Base-by-base conservation (phyloP, 2,888 invertebrate genomes). In the Trilocha varians region DNA sequence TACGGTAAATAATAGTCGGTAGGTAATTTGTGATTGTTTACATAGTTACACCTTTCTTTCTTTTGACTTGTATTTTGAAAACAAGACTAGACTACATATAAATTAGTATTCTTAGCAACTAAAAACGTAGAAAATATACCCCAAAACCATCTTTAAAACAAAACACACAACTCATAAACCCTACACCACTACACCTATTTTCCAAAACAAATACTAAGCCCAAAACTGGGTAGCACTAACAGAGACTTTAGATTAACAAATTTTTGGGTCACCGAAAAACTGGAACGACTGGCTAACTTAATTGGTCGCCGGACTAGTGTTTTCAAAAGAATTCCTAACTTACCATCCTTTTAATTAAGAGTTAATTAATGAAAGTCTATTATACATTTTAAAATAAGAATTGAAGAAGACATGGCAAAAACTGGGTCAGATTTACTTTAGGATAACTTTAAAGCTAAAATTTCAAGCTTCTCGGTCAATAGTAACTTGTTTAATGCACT, bases 171-270 rank as follows among this genome's bases (percentile, higher is more conserved):
- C n/a, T n/a, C n/a, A n/a, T n/a, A n/a, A n/a, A n/a, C n/a, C n/a
- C n/a, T n/a, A n/a, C n/a, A 25, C 11, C 11, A 25, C 25, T 11
- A 5, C 25, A 6, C 8, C 8, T 9, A 25, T 9, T 25, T 9
- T 25, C 25, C 25, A 9, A 25, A 25, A 5, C 25, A 11, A 25
- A 25, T 9, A 25, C 25, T 25, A 25, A 25, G 5, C 5, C 11
- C 25, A 25, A 25, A 39, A n/a, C 11, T 11, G 15, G 38, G 16
- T 16, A 39, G 16, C 38, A 14, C 38, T 9, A 16, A 32, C 13
- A 39, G 16, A 9, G 15, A 33, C 34, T 42, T 38, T 38, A 34
- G 34, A 38, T 38, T 42, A 42, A 38, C 38, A 25, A 42, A 38
- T 42, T 38, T 38, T 42, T 41, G 34, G 34, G 18, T 38, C 36